Evolutionary conservation across 2,113 vertebrate genomes (phyloP).

Genomic region (Cebus imitator): DNA sequence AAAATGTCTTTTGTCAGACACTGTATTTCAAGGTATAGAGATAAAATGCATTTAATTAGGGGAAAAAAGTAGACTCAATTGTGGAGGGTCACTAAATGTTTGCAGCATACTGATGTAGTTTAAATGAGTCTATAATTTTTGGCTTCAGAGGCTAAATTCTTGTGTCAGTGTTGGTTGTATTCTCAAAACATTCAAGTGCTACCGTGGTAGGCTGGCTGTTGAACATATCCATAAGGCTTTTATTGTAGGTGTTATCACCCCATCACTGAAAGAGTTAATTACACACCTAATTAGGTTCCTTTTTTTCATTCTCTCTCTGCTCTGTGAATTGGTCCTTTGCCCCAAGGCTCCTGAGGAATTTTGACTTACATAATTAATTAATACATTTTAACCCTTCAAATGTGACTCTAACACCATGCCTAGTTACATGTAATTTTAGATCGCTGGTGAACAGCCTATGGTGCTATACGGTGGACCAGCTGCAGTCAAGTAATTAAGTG

Average conservation of each 20-base stretch:
- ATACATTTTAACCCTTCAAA: constrained; percentile 69
- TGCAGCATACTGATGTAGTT: constrained; percentile 38
- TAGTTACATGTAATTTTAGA: constrained; percentile 10
- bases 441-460: background rate
- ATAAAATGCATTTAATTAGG: constrained; percentile 78
- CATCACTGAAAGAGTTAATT: constrained; percentile 67
- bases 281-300: constrained; percentile 39
- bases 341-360: constrained; percentile 52
- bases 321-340: constrained; percentile 64
- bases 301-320: constrained; percentile 4
- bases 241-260: background rate
- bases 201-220: background rate
- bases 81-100: constrained; percentile 43
- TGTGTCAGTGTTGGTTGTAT: background rate
- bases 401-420: background rate
- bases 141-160: background rate
- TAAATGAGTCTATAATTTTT: constrained; percentile 20
- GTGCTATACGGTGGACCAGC: background rate
- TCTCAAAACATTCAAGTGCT: background rate
- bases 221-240: background rate
- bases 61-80: background rate
- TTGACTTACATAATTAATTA: constrained; percentile 71
- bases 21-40: constrained; percentile 67
- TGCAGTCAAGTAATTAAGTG: background rate
- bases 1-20: constrained; percentile 73